Evolutionary conservation across 2,888 invertebrate species (phyloP).

Genomic region (Amorpha juglandis): DNA sequence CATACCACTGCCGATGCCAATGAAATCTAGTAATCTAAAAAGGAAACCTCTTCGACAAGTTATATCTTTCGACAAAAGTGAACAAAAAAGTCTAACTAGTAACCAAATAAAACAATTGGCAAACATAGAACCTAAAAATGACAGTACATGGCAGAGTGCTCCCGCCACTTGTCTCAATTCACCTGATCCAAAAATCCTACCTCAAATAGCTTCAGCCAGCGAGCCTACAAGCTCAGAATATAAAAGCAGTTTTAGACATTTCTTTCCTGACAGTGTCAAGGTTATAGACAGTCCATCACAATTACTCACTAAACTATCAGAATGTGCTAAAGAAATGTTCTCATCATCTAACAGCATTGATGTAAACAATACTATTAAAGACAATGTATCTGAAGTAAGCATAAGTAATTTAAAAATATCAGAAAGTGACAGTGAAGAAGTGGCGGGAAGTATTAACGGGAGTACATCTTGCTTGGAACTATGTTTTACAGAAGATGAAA

Average conservation of each 20-base stretch:
- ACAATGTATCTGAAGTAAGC: conserved; percentile 73
- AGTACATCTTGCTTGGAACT: conserved; percentile 79
- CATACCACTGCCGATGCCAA: conserved; percentile 87
- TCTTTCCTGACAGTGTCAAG: conserved; percentile 78
- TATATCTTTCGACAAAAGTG: conserved; percentile 79
- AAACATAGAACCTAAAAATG: conserved; percentile 46
- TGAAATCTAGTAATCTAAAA: conserved; percentile 76
- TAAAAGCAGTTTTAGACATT: conserved; percentile 70
- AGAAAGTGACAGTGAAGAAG: conserved; percentile 79
- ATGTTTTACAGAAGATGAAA: conserved; percentile 79
- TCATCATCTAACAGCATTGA: conserved; percentile 77
- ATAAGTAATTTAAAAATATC: conserved; percentile 75
- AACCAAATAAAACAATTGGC: conserved; percentile 43
- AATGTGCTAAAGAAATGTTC: conserved; percentile 81
- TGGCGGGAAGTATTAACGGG: conserved; percentile 76
- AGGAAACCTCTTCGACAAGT: conserved; percentile 77
- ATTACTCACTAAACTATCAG: conserved; percentile 74
- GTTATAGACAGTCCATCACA: conserved; percentile 77
- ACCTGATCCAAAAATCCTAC: conserved; percentile 71
- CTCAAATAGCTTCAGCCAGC: conserved; percentile 66
- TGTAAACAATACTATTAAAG: conserved; percentile 64
- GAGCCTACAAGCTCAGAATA: conserved; percentile 77
- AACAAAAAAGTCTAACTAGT: conserved; percentile 48
- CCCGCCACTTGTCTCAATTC: conserved; percentile 87
- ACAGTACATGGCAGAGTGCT: conserved; percentile 80